A percentile compares a stretch with the other conserved stretches of the same genome.
These are phyloP conservation scores for Iguana delicatissima DNA, from an alignment of 2,797 vertebrate species.

Conservation along the genomic window DNA sequence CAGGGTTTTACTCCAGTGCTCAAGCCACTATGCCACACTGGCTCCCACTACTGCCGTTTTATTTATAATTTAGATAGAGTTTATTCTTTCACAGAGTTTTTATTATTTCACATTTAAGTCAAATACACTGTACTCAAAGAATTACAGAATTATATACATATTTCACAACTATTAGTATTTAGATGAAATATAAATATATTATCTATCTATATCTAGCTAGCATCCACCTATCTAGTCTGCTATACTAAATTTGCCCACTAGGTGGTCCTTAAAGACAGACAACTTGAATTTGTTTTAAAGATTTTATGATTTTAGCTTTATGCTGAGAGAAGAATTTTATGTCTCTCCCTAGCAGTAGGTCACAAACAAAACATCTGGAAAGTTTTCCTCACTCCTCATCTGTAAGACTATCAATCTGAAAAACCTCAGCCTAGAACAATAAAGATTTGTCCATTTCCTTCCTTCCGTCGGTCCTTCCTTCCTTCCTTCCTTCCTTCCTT, in stretches of 20 bases:
- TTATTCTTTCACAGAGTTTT: not conserved
- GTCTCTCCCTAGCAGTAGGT: not conserved
- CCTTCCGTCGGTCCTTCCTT: no score
- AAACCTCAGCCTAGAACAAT: not conserved
- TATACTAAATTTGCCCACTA: slow-evolving; percentile 46
- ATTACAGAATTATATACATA: slow-evolving; percentile 3
- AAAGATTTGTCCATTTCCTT: not conserved
- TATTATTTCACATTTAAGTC: not conserved
- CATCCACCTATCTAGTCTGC: slow-evolving; percentile 4
- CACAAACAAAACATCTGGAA: slow-evolving; percentile 15
- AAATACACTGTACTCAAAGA: slow-evolving; percentile 10
- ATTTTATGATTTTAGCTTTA: slow-evolving; percentile 6
- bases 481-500: not conserved
- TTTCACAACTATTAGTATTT: not conserved
- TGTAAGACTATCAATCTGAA: not conserved
- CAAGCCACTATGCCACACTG: no score
- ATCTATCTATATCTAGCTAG: not conserved
- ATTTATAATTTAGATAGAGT: not conserved
- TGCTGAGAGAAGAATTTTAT: slow-evolving; percentile 30
- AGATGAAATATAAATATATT: not conserved
- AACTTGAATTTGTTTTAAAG: not conserved
- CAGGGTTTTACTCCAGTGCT: no score
- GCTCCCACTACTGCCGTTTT: slow-evolving; percentile 5
- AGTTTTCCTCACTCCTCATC: not conserved
- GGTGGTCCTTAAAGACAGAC: slow-evolving; percentile 56